Conservation (phyloP, 2,113 vertebrate species). For the Platysternon megacephalum region DNA sequence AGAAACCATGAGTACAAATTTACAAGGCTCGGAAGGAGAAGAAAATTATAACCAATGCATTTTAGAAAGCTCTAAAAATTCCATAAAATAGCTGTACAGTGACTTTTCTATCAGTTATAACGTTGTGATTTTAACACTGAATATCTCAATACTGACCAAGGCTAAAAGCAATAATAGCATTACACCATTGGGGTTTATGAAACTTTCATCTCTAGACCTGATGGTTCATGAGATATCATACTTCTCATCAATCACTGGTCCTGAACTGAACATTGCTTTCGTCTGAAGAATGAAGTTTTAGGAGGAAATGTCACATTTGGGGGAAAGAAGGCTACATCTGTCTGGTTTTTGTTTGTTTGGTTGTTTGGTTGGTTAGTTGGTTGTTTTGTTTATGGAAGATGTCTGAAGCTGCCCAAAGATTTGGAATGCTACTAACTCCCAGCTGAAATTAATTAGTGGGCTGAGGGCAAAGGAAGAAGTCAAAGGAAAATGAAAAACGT, state of each 20-base stretch:
- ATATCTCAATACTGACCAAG: neutral
- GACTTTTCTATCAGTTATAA: neutral
- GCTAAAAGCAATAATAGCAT: neutral
- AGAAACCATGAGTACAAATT: neutral
- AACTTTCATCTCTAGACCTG: neutral
- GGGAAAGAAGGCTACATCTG: neutral
- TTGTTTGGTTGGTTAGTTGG: no score
- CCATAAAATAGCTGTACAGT: neutral
- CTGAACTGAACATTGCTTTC: neutral
- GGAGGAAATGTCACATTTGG: neutral
- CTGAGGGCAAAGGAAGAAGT: neutral
- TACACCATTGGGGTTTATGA: neutral
- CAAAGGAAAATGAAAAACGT: rapidly evolving
- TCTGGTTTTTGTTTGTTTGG: rapidly evolving
- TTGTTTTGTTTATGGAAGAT: neutral
- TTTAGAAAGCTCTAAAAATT: neutral
- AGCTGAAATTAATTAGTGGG: neutral
- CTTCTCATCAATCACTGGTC: neutral
- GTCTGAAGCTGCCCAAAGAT: neutral
- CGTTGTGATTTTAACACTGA: neutral
- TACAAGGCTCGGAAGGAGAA: neutral
- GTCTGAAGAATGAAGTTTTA: neutral
- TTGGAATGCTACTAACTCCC: neutral
- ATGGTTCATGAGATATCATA: neutral
- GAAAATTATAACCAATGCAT: neutral